Evolutionary conservation across 2,888 invertebrate genomes (phyloP).

Genomic region (Synanthedon vespiformis): DNA sequence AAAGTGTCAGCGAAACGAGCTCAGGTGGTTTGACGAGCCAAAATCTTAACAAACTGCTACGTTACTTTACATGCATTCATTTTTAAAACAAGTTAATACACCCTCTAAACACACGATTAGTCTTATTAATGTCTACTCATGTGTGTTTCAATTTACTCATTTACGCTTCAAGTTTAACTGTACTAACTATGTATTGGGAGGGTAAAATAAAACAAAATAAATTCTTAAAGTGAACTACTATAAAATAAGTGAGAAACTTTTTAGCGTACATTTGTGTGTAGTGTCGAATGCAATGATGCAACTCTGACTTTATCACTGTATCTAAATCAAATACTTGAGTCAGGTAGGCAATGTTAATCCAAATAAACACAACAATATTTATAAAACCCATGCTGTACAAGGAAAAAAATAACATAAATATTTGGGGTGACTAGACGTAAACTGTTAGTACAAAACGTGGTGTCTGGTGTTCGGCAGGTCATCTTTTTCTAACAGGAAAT

Average conservation of each 20-base stretch:
- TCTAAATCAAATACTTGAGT: slow-evolving; percentile 29
- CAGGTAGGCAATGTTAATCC: slow-evolving; percentile 63
- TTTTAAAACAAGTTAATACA: slow-evolving; percentile 23
- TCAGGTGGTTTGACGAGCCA: slow-evolving; percentile 78
- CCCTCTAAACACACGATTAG: slow-evolving; percentile 57
- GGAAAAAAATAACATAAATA: slow-evolving; percentile 64
- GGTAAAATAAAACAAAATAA: slow-evolving; percentile 35
- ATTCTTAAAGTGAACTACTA: slow-evolving; percentile 20
- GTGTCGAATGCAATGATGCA: slow-evolving; percentile 72
- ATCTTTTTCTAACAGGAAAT: slow-evolving; percentile 51
- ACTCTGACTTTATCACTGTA: slow-evolving; percentile 63
- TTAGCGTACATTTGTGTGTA: slow-evolving; percentile 72
- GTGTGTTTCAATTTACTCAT: slow-evolving; percentile 4
- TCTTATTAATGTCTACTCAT: slow-evolving; percentile 14
- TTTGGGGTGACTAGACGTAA: slow-evolving; percentile 57
- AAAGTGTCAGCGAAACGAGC: slow-evolving; percentile 88
- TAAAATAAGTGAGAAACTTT: slow-evolving; percentile 53
- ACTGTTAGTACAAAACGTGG: slow-evolving; percentile 62
- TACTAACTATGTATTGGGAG: slow-evolving; percentile 45
- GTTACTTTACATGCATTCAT: slow-evolving; percentile 42
- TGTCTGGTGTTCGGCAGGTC: slow-evolving; percentile 51
- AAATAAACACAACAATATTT: slow-evolving; percentile 68
- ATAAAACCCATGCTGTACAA: slow-evolving; percentile 67
- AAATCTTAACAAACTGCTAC: slow-evolving; percentile 34
- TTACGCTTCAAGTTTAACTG: slow-evolving; percentile 4